Evolutionary conservation across 1,140 invertebrate species (phyloP).

Genomic region (Ephestia elutella): DNA sequence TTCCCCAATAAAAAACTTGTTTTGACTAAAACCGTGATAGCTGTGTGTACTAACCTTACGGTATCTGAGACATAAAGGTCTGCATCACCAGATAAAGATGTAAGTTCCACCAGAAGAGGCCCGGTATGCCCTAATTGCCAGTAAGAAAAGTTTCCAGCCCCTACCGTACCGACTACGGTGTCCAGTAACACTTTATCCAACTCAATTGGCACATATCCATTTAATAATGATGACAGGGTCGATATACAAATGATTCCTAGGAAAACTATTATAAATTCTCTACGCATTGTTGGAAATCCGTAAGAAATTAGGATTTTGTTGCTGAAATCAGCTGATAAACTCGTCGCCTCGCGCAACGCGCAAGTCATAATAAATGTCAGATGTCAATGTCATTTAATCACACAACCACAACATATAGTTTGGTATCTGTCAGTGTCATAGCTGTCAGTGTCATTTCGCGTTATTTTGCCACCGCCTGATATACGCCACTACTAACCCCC

Average conservation of each 20-base stretch:
- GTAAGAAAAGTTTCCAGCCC: slow-evolving; percentile 60
- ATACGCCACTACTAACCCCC: no score
- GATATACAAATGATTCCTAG: slow-evolving; percentile 49
- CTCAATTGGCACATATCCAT: slow-evolving; percentile 33
- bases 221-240: slow-evolving; percentile 40
- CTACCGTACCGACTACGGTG: slow-evolving; percentile 45
- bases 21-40: background rate
- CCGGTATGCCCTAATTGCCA: slow-evolving; percentile 58
- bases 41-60: slow-evolving; percentile 34
- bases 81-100: slow-evolving; percentile 51
- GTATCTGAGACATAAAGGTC: slow-evolving; percentile 59
- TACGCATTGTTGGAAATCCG: slow-evolving; percentile 26
- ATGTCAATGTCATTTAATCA: no score
- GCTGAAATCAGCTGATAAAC: no score
- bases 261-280: slow-evolving; percentile 48
- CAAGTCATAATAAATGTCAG: no score
- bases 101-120: slow-evolving; percentile 51
- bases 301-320: no score
- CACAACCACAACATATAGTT: no score
- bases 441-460: no score
- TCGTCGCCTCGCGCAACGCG: no score
- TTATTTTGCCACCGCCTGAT: no score
- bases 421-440: no score
- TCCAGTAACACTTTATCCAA: slow-evolving; percentile 49
- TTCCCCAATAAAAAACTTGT: no score